Conservation (phyloP, 2,888 invertebrate genomes). For the Agelastica alni region DNA sequence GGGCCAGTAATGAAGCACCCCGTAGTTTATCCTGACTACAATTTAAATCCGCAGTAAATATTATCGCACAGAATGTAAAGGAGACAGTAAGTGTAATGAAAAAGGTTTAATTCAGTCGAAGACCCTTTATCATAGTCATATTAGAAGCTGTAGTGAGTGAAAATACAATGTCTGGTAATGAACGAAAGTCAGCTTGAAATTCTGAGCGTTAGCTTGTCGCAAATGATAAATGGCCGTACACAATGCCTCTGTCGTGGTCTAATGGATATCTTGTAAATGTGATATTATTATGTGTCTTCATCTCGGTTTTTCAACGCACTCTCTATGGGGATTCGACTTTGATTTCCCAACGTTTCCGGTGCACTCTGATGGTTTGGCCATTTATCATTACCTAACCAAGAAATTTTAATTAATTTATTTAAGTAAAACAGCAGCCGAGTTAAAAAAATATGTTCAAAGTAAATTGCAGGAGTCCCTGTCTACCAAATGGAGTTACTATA, state of each 20-base stretch:
- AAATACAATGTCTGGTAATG: constrained; percentile 27
- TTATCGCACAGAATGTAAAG: no score
- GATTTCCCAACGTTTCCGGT: no score
- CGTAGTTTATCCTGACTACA: no score
- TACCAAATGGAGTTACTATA: no score
- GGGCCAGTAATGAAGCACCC: no score
- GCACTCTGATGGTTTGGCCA: no score
- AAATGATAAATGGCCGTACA: constrained; percentile 23
- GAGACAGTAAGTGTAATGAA: constrained; percentile 8
- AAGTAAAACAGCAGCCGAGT: no score
- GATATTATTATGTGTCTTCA: constrained; percentile 9
- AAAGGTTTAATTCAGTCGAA: constrained; percentile 16
- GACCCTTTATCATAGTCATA: constrained; percentile 26
- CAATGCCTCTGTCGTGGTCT: constrained; percentile 17
- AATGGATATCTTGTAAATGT: constrained; percentile 24
- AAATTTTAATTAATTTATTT: no score
- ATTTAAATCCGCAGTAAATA: no score
- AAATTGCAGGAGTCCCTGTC: no score
- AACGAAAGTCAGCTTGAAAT: constrained; percentile 24
- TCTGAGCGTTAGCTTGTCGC: constrained; percentile 21
- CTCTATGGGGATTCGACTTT: not conserved
- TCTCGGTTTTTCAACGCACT: not conserved
- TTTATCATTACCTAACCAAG: no score
- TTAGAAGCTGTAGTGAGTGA: constrained; percentile 19
- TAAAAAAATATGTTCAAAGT: no score